A percentile compares a stretch with the other conserved stretches of the same genome.
Conservation (phyloP, 2,797 vertebrate species). For the Liasis olivaceus region DNA sequence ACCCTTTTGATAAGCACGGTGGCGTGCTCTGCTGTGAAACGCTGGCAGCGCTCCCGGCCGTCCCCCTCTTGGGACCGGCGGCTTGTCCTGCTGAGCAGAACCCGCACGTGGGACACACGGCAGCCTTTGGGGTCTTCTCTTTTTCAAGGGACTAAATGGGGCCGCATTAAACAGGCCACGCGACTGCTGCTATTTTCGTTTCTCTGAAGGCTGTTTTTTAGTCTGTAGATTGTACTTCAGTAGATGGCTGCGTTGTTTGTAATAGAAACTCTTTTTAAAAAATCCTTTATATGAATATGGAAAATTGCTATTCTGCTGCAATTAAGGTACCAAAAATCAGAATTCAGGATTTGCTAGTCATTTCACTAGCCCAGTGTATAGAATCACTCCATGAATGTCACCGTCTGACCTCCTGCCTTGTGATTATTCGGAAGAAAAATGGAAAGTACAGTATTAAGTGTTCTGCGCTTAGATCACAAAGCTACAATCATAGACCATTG, state of each 20-base stretch:
- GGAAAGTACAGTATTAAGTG: not conserved
- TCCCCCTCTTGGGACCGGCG: conserved; percentile 34
- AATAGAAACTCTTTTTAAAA: conserved; percentile 46
- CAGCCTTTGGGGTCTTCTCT: conserved; percentile 39
- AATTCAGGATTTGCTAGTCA: not conserved
- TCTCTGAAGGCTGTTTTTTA: conserved; percentile 62
- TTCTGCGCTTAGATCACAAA: not conserved
- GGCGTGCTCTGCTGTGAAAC: conserved; percentile 43
- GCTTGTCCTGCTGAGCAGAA: conserved; percentile 14
- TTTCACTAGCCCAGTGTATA: too few relatives aligned
- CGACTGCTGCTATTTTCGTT: conserved; percentile 55
- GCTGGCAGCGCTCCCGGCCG: conserved; percentile 40
- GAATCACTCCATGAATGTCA: not conserved
- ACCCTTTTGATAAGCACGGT: conserved; percentile 48
- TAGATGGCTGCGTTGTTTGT: conserved; percentile 49
- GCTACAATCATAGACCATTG: not conserved
- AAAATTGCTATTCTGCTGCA: conserved; percentile 2
- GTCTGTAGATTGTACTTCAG: conserved; percentile 67
- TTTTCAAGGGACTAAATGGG: conserved; percentile 25
- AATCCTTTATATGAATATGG: conserved; percentile 2
- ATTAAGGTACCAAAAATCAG: conserved; percentile 4
- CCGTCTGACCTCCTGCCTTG: not conserved
- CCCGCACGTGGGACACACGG: conserved; percentile 23
- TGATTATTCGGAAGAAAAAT: not conserved
- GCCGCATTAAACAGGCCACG: conserved; percentile 48